These are phyloP conservation scores for Rutilus rutilus DNA, from an alignment of 2,113 vertebrate genomes.

Conservation along the genomic window DNA sequence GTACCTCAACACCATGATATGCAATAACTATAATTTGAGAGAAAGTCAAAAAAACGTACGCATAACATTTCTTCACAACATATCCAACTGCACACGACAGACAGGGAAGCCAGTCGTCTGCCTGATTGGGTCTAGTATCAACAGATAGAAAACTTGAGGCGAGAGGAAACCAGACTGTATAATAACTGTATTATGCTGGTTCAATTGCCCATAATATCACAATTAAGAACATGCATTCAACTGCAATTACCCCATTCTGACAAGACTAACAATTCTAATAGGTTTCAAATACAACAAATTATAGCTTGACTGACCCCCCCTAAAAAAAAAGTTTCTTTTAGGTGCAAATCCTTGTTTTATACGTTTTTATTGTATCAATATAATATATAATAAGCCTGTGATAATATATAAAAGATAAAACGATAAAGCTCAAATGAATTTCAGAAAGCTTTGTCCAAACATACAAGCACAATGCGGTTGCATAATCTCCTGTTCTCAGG, in stretches of 20 bases:
- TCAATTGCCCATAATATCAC: conserved; percentile 49
- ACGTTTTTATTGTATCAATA: not conserved
- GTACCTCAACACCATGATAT: not conserved
- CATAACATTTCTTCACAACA: not conserved
- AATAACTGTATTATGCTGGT: conserved; percentile 54
- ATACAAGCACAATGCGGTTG: not conserved
- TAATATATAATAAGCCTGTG: not conserved
- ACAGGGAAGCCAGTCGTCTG: not conserved
- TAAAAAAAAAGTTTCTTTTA: not conserved
- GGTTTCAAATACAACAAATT: not conserved
- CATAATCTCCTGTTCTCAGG: not conserved
- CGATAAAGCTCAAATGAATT: not conserved
- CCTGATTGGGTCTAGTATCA: conserved; percentile 32
- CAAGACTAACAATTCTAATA: not conserved
- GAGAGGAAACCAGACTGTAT: not conserved
- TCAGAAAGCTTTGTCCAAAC: conserved; percentile 6
- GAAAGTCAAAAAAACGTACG: too few species aligned
- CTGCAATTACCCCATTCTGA: conserved; percentile 13
- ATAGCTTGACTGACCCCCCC: not conserved
- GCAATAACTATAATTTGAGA: not conserved
- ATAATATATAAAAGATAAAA: not conserved
- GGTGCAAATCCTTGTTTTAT: not conserved
- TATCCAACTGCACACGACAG: not conserved
- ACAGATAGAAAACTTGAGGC: conserved; percentile 20
- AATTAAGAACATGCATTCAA: conserved; percentile 50